Evolutionary conservation across 2,113 vertebrate genomes (phyloP).

Genomic region (Motacilla alba): DNA sequence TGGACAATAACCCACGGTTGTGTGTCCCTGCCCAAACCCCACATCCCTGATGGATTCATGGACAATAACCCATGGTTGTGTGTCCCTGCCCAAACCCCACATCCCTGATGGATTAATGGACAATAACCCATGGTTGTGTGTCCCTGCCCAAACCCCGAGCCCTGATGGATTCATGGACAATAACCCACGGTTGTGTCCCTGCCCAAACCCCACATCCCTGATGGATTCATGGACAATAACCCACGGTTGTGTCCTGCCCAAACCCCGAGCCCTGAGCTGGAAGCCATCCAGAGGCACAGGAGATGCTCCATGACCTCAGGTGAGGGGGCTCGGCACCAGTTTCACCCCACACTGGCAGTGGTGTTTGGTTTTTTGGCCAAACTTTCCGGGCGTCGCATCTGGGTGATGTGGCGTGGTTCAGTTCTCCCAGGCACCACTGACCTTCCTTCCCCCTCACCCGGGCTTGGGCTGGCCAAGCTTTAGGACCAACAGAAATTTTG

Average conservation of each 20-base stretch:
- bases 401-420: too few relatives aligned
- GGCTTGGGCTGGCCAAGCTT: neutral
- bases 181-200: too few relatives aligned
- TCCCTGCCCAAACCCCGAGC: too few relatives aligned
- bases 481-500: neutral
- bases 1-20: too few relatives aligned
- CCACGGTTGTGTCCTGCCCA: rapidly evolving
- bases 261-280: neutral
- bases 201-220: too few relatives aligned
- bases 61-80: too few relatives aligned
- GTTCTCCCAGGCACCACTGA: neutral
- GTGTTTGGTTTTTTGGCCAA: neutral
- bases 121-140: too few relatives aligned
- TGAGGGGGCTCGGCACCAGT: neutral
- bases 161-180: too few relatives aligned
- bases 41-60: too few relatives aligned
- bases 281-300: neutral
- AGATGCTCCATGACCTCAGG: rapidly evolving
- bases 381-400: neutral
- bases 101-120: too few relatives aligned
- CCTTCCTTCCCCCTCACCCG: neutral
- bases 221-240: neutral
- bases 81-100: too few relatives aligned
- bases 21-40: too few relatives aligned
- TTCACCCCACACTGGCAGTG: rapidly evolving